Base-by-base conservation (phyloP, 1,140 invertebrate genomes). In the Bombus vancouverensis region DNA sequence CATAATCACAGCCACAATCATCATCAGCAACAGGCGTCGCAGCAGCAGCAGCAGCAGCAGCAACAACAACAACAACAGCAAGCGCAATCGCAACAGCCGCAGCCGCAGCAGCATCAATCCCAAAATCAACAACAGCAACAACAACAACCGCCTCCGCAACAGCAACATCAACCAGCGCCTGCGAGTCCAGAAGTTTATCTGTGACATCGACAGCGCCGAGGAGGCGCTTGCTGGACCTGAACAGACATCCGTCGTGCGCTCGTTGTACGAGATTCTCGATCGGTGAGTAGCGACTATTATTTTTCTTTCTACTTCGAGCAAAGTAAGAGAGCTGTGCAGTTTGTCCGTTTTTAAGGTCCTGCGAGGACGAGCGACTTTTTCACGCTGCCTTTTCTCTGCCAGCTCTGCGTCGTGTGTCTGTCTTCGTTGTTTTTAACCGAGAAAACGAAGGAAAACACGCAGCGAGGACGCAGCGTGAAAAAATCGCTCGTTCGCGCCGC, bases 141-240 rank as follows among this genome's bases (percentile, higher is more conserved):
- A 71, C 76, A 86, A 0, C 90, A 87, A 22, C 88, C 83, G 28
- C 91, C 88, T 32, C 86, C 88, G 10, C 89, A 80, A 4, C 90
- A 92, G 12, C 92, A 92, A 37, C 94, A 94, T 62, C 94, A 94
- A 91, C 93, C 93, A 75, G 91, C 92, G 53, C 94, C 94, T 34
- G 90, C 93, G 8, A 94, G 94, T 76, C 93, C 94, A 1, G 94
- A 95, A 68, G 94, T 95, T 65, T 95, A 94, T 76, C 94, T 94
- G 94, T 95, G 94, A 95, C 95, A 95, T 89, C 92, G 94, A 93
- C 92, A 95, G 82, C 94, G 94, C 87, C 94, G 94, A 90, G 94
- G 94, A 84, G 94, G 93, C 89, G 92, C 94, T 89, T 95, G 94
- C 84, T 95, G 95, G 95, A 93, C 94, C 81, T 94, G 90, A 94